Evolutionary conservation across 2,888 invertebrate genomes (phyloP), one percentile per base, ranked within the genome.

Genomic region (Piscicola geometra): DNA sequence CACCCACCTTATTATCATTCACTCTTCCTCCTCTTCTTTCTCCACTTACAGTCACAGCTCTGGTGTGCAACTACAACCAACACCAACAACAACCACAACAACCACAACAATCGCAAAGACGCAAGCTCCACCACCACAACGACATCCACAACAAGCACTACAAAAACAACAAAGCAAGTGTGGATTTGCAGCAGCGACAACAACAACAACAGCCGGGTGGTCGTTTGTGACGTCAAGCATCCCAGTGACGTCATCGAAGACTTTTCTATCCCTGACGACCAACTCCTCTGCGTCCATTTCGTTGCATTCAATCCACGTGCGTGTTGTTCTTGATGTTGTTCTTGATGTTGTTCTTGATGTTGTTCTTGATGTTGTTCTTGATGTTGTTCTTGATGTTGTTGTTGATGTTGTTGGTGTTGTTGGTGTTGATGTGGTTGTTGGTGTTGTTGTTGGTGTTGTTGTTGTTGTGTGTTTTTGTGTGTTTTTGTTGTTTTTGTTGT

Each of bases 211-310:
- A 85, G 85, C 75, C 82, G 84, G 41, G 86, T 86, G 82, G 89
- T 85, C 79, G 92, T 99, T 75, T 92, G 99, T 78, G 98, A 99
- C 86, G 97, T 97, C 3, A 97, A 97, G 86, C 93, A 94, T 84
- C 96, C 99, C 25, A 94, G 93, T 0, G 94, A 93, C 79, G 91
- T 98, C 78, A 88, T 99, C 75, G 93, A 95, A 82, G 92, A 93
- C 77, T 99, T 99, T 87, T 90, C 92, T 35, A 93, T 97, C 71
- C 93, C 92, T 83, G 91, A 93, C 81, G 93, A 94, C 78, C 94
- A 95, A 86, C 89, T 99, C 77, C 88, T 99, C 70, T 98, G 97
- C 86, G 93, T 99, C 79, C 93, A 96, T 35, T 95, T 95, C 79
- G 95, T 99, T 41, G 93, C 94, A 77, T 97, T 96, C 87, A 81